These are phyloP conservation scores for Lophotis ruficrista DNA, from an alignment of 2,113 vertebrate species.

Conservation along the genomic window DNA sequence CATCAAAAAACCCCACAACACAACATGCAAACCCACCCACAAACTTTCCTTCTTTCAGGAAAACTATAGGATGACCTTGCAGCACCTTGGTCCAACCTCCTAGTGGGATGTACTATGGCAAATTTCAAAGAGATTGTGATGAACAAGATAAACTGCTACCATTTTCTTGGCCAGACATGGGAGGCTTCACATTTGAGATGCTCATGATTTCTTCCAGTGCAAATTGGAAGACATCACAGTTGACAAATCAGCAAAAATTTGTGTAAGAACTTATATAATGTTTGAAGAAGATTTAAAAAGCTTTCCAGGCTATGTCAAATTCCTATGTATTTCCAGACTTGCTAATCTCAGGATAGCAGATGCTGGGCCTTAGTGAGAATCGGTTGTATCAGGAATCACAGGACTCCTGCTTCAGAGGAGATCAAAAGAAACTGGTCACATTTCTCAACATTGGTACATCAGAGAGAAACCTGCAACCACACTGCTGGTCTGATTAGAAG, in stretches of 20 bases:
- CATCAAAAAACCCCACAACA: background rate
- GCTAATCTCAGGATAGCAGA: background rate
- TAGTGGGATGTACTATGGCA: background rate
- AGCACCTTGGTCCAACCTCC: background rate
- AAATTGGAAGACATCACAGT: background rate
- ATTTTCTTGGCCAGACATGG: background rate
- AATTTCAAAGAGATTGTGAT: background rate
- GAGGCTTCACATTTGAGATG: background rate
- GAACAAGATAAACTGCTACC: background rate
- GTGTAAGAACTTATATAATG: background rate
- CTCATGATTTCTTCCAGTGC: background rate
- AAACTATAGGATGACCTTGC: background rate
- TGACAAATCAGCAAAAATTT: background rate
- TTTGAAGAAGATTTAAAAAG: background rate
- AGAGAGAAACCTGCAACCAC: background rate
- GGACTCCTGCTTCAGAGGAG: background rate
- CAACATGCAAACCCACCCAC: background rate
- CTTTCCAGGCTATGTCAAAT: background rate
- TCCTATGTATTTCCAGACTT: background rate
- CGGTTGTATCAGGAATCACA: background rate
- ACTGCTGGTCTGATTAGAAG: background rate
- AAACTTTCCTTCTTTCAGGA: background rate
- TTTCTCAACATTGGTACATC: background rate
- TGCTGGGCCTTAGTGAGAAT: background rate
- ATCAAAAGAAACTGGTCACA: background rate